Percentiles rank a stretch among this genome's conserved stretches.
Evolutionary conservation across 2,113 vertebrate genomes (phyloP).

Genomic region (Zosterops japonicus): DNA sequence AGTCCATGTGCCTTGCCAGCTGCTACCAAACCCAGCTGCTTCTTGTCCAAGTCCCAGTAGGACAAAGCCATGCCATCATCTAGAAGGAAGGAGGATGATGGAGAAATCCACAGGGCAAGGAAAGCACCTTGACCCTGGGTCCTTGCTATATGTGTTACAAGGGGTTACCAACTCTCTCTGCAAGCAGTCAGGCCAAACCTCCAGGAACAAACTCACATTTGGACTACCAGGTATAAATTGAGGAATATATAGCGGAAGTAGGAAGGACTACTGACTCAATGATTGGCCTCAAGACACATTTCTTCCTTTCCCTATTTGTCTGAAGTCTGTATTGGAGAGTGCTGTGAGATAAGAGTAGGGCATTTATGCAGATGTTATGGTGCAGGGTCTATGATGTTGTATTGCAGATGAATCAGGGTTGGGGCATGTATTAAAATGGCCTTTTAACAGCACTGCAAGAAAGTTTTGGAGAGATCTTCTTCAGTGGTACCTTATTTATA

Average conservation of each 20-base stretch:
- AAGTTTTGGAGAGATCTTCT: neutral
- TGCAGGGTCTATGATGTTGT: neutral
- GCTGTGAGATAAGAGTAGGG: neutral
- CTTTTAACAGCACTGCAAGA: neutral
- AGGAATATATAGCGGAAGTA: neutral
- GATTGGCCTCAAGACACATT: neutral
- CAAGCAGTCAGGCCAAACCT: neutral
- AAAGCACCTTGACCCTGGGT: neutral
- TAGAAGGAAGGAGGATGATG: neutral
- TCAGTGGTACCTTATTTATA: neutral
- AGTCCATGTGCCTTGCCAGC: neutral
- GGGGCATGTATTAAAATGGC: neutral
- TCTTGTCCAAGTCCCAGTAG: neutral
- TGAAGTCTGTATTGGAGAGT: neutral
- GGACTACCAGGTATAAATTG: neutral
- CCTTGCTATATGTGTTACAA: accelerated
- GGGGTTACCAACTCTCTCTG: neutral
- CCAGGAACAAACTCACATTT: neutral
- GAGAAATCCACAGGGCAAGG: neutral
- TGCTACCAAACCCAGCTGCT: neutral
- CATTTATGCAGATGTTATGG: neutral
- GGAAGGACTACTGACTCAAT: neutral
- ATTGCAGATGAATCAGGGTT: neutral
- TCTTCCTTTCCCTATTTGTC: neutral
- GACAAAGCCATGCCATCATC: neutral